Evolutionary conservation across 2,797 vertebrate genomes (phyloP), one percentile per base, ranked within the genome.

Genomic region (Sitta carolinensis): DNA sequence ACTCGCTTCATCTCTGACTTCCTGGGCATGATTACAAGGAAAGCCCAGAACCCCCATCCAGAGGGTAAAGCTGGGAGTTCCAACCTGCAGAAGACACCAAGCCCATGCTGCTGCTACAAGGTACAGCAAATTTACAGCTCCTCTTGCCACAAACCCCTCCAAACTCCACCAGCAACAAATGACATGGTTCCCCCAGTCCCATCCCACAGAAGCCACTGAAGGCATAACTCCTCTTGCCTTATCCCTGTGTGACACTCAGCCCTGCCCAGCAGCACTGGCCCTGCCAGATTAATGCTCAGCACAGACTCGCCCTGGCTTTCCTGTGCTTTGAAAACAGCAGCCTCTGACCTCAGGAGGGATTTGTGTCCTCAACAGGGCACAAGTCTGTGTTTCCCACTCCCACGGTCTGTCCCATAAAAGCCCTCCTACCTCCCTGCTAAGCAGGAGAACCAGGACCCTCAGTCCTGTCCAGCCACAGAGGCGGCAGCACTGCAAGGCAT

Each of bases 31-130:
- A 64, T 15, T 3, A 1, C 32, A 27, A 5, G 1, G 5, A 38
- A 74, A 89, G 48, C 36, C 51, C 74, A 73, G 47, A 23, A 27
- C 23, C 16, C 12, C 32, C 48, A 50, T 10, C 6, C 32, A 15
- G 61, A 57, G 51, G 27, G 64, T 27, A 73, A 47, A 59, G 59
- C n/a, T 79, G 63, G 48, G 50, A 55, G 55, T 45, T 54, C 36
- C 38, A 5, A 50, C 4, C 14, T 72, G 30, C 80, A 79, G 45
- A 10, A 1, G 58, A 42, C 45, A 62, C 22, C 36, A 51, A 74
- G 61, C 5, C 14, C 50, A 30, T 0, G 0, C 23, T 42, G 5
- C 1, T 32, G 48, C 32, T 0, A 36, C 4, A 22, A 36, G 13
- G 16, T 6, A 34, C 3, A 23, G 43, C 8, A n/a, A 66, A 23